Percentiles rank a stretch among this genome's conserved stretches.
Conservation (phyloP, 2,888 invertebrate species). For the Gibbula magus region DNA sequence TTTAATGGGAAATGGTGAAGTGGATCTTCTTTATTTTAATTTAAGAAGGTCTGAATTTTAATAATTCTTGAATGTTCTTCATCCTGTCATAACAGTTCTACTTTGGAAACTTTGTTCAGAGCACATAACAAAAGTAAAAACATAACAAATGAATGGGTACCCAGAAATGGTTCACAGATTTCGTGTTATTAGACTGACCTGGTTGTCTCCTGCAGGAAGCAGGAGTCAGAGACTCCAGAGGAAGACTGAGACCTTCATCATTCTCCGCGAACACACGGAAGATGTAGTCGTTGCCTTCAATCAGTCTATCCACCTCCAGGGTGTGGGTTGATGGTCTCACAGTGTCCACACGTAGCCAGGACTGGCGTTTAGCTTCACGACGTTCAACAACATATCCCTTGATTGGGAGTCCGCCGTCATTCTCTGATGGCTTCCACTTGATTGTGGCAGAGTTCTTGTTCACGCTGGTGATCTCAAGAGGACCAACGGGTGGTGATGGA, state of each 20-base stretch:
- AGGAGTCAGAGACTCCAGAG: slow-evolving; percentile 79
- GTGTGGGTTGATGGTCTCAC: slow-evolving; percentile 52
- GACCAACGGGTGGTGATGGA: slow-evolving; percentile 71
- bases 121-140: not conserved
- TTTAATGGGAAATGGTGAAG: too few relatives aligned
- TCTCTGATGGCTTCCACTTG: slow-evolving; percentile 72
- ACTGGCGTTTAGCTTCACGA: slow-evolving; percentile 84
- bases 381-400: slow-evolving; percentile 76
- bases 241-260: slow-evolving; percentile 93
- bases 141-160: too few relatives aligned
- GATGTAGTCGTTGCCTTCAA: slow-evolving; percentile 93
- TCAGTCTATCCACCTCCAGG: slow-evolving; percentile 77
- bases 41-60: too few relatives aligned
- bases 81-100: too few relatives aligned
- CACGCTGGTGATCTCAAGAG: slow-evolving; percentile 84
- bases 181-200: slow-evolving; percentile 42
- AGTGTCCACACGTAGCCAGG: slow-evolving; percentile 84
- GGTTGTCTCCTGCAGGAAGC: slow-evolving; percentile 54
- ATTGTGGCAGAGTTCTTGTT: slow-evolving; percentile 91
- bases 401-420: slow-evolving; percentile 70
- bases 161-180: too few relatives aligned
- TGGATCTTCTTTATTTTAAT: too few relatives aligned
- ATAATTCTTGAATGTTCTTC: too few relatives aligned
- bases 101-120: too few relatives aligned
- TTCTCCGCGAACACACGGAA: slow-evolving; percentile 92